Base-by-base conservation (phyloP, 1,140 invertebrate species). In the Leptinotarsa texana region DNA sequence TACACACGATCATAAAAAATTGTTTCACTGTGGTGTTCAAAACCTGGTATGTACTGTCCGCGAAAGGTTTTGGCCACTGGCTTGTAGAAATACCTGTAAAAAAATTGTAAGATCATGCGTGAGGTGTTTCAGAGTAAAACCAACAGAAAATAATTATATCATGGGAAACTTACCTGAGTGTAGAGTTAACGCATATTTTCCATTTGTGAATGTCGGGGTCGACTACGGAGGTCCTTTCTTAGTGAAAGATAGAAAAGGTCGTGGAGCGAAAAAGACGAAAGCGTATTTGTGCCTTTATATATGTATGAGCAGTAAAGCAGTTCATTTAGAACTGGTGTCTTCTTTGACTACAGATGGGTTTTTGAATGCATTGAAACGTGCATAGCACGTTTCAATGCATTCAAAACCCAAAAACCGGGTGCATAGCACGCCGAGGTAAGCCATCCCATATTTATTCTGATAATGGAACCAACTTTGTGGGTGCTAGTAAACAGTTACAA, bases 241-340 rank as follows among this genome's bases (percentile, higher is more conserved):
- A 17, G 13, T 76, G 67, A 76, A 76, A 27, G 71, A 76, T 49
- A 24, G 69, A 21, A 73, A 74, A 63, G 63, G 57, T 63, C 21
- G 68, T 11, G 61, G 68, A 17, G 70, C 76, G 62, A 68, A 77
- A 74, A 4, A 75, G 75, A 13, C 33, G 74, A 75, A 77, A 68
- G 48, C 73, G 13, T 76, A 76, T 65, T 63, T 76, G 15, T 76
- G 71, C 3, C 15, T 74, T 3, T 74, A 76, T n/a, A 51, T 73
- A 15, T 78, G 77, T 70, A 70, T 78, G 48, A 65, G 74, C 1
- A 80, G 79, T 0, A 80, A 80, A 33, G 84, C 86, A 0, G 74
- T 86, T 3, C 84, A 86, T 76, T 73, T 86, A 18, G 85, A 87
- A 69, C 67, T 84, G 0, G 81, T 84, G 2, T 72, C 63, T 13